Evolutionary conservation across 53 echinoderm and acorn worm species (phyloP), one percentile per base, ranked within the genome.

Genomic region (Mesocentrotus franciscanus): DNA sequence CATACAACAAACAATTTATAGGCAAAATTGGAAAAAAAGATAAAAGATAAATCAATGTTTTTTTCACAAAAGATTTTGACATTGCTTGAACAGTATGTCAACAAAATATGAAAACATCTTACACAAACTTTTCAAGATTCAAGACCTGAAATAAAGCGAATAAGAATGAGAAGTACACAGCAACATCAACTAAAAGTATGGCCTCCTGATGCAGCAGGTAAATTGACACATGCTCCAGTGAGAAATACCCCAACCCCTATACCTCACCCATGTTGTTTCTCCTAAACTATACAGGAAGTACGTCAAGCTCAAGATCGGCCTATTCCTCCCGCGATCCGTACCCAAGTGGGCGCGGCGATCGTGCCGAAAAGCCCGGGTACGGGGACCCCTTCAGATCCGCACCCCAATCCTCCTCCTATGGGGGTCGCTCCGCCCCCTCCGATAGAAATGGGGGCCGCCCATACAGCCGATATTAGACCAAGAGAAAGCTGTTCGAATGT

Each of bases 401-500:
- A 62, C 81, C 93, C 93, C 87, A 56, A 27, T 84, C 84, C 84
- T 84, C 84, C 84, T 78, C 81, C 93, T 93, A 93, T 24, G 93
- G 93, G 60, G 93, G 79, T 16, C 93, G 93, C 60, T 81, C 93
- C 13, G 93, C 93, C 59, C 79, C 93, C 60, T 29, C 93, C 34
- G 93, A 93, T 58, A 78, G 93, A 81, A 93, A 93, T 61, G 93
- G 93, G 78, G 93, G 92, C 61, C 93, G 93, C 81, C 79, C 60
- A 1, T 93, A 93, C 81, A 78, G 81, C 81, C 56, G 92, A 27
- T 92, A 75, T 74, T 92, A 92, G 57, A 58, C 87, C 57, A 36
- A 39, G 16, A 11, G 87, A 87, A 4, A 58, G 58, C 58, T 10
- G 87, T 5, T 87, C 27, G 29, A 13, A 33, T 87, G 24, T 87